These are phyloP conservation scores for Orthonevra nobilis DNA, from an alignment of 2,888 invertebrate species.

Conservation along the genomic window DNA sequence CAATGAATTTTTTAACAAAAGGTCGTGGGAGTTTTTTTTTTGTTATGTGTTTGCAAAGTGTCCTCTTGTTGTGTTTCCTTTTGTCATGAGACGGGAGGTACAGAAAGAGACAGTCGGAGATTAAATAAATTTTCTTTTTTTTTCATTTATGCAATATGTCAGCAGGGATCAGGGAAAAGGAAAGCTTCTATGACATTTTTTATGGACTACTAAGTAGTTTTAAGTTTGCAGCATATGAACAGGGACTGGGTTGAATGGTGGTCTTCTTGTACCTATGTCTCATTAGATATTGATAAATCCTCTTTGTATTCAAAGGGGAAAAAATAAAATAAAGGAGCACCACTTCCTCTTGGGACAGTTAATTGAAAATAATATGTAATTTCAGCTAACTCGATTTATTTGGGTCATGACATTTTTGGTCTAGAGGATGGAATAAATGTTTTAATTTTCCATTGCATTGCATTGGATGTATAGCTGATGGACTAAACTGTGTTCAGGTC, in stretches of 20 bases:
- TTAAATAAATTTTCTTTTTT: conserved; percentile 25
- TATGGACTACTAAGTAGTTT: conserved; percentile 66
- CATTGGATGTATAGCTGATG: too few species aligned
- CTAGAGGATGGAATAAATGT: too few species aligned
- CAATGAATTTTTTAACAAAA: conserved; percentile 64
- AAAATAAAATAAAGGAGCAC: neutral
- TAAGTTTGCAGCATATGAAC: conserved; percentile 52
- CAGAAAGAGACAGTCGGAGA: conserved; percentile 25
- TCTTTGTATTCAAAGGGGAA: neutral
- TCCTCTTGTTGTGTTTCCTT: conserved; percentile 26
- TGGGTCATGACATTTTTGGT: too few species aligned
- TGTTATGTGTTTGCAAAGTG: conserved; percentile 21
- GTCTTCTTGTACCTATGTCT: conserved; percentile 25
- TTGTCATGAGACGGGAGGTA: neutral
- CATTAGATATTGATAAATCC: conserved; percentile 9
- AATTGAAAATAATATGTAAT: conserved; percentile 4
- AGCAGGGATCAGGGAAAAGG: conserved; percentile 54
- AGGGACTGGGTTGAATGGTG: conserved; percentile 6
- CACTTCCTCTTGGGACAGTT: too few species aligned
- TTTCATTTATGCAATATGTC: conserved; percentile 61
- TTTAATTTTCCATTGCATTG: too few species aligned
- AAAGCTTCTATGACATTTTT: conserved; percentile 60
- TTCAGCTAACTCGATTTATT: too few species aligned
- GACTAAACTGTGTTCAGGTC: too few species aligned
- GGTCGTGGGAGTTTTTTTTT: conserved; percentile 53